Evolutionary conservation across 2,888 invertebrate genomes (phyloP).

Genomic region (Lasioglossum marginatum): DNA sequence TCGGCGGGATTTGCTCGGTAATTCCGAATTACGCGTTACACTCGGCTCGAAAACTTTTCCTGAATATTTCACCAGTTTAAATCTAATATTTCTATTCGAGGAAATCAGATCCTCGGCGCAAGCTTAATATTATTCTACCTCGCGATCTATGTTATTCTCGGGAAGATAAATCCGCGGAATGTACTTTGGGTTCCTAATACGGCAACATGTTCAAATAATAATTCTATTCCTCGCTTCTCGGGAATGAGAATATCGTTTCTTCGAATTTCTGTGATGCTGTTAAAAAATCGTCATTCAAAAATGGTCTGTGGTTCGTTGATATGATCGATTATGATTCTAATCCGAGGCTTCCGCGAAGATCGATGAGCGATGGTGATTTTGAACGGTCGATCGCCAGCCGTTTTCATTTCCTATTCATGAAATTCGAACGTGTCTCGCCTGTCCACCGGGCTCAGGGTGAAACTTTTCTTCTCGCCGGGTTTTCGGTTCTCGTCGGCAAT

Average conservation of each 20-base stretch:
- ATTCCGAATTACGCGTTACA: constrained; percentile 63
- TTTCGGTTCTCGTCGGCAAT: constrained; percentile 77
- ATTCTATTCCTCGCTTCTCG: neutral
- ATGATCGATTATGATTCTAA: neutral
- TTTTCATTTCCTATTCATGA: constrained; percentile 22
- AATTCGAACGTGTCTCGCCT: constrained; percentile 31
- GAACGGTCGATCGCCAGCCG: neutral
- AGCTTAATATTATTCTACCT: neutral
- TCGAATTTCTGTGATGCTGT: neutral
- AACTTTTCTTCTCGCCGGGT: constrained; percentile 39
- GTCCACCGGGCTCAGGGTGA: constrained; percentile 27
- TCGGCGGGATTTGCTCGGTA: constrained; percentile 66
- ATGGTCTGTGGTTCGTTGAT: neutral
- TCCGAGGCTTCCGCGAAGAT: neutral
- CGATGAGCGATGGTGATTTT: neutral
- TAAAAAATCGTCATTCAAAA: neutral
- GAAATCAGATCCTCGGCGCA: neutral
- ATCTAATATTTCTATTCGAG: neutral
- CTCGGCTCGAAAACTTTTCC: neutral
- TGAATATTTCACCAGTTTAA: too few species aligned
- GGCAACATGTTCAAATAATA: neutral
- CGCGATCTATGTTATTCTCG: neutral
- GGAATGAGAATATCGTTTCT: neutral
- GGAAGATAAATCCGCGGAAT: neutral
- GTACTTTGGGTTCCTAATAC: neutral